Evolutionary conservation across 1,140 invertebrate genomes (phyloP).

Genomic region (Aethina tumida): DNA sequence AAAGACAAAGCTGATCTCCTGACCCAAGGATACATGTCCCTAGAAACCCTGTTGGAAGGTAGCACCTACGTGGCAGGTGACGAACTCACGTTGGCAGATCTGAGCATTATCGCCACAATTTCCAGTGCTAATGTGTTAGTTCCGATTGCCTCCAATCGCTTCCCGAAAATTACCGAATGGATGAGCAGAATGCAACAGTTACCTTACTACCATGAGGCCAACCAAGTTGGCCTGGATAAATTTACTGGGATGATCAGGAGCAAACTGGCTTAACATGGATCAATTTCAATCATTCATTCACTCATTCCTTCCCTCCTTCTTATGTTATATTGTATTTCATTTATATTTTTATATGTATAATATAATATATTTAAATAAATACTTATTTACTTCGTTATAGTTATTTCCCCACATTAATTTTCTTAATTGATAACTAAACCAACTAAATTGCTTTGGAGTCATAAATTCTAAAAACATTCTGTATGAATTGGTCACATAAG

Average conservation of each 20-base stretch:
- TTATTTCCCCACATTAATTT: too few relatives aligned
- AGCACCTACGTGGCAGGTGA: conserved; percentile 29
- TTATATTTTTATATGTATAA: too few relatives aligned
- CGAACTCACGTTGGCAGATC: conserved; percentile 42
- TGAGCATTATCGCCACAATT: conserved; percentile 28
- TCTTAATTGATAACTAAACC: too few relatives aligned
- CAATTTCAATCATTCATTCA: too few relatives aligned
- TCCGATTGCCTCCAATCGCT: conserved; percentile 22
- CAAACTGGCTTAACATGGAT: conserved; percentile 16
- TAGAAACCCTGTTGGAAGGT: conserved; percentile 19
- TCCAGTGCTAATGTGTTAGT: conserved; percentile 31
- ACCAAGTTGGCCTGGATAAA: conserved; percentile 23
- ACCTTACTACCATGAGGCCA: conserved; percentile 23
- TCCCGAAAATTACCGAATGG: conserved; percentile 21
- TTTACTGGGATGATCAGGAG: conserved; percentile 20
- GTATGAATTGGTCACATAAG: too few relatives aligned
- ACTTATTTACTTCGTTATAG: too few relatives aligned
- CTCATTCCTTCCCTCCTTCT: too few relatives aligned
- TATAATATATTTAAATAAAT: too few relatives aligned
- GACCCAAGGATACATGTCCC: conserved; percentile 13
- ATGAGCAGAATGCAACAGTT: conserved; percentile 19
- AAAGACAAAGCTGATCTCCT: conserved; percentile 25
- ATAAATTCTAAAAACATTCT: too few relatives aligned
- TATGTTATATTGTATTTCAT: too few relatives aligned
- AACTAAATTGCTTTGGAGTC: too few relatives aligned